Evolutionary conservation across 2,113 vertebrate species (phyloP).

Genomic region (Cebidichthys violaceus): DNA sequence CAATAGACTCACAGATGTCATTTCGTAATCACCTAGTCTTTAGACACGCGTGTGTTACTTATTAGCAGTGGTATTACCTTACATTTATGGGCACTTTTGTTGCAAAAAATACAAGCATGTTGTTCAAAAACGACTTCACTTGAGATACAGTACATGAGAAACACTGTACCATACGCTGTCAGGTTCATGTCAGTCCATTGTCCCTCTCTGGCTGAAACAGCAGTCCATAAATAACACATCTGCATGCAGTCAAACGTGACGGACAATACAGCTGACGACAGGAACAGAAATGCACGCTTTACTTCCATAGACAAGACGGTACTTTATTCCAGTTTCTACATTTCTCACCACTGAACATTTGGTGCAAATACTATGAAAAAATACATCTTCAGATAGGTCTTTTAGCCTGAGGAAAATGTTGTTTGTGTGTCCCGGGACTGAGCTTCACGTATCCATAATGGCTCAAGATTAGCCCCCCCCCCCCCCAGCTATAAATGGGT

Average conservation of each 20-base stretch:
- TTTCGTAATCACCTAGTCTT: constrained; percentile 16
- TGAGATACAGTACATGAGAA: neutral
- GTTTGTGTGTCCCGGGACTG: too few species aligned
- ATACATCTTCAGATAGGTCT: neutral
- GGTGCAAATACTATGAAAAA: neutral
- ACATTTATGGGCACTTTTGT: neutral
- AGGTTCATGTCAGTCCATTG: neutral
- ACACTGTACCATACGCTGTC: neutral
- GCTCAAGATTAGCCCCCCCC: neutral
- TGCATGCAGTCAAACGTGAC: neutral
- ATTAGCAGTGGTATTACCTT: neutral
- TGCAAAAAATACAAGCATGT: neutral
- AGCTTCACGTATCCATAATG: neutral
- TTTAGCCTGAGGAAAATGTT: too few species aligned
- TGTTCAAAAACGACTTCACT: neutral
- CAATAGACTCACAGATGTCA: constrained; percentile 25
- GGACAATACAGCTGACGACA: neutral
- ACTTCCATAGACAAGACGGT: neutral
- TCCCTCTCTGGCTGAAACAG: neutral
- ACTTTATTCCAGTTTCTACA: neutral
- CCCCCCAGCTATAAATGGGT: neutral
- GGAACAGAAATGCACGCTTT: neutral
- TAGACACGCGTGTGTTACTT: neutral
- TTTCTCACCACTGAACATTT: neutral
- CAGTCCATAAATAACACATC: neutral